Evolutionary conservation across 2,113 vertebrate species (phyloP).

Genomic region (Melanerpes aurifrons): DNA sequence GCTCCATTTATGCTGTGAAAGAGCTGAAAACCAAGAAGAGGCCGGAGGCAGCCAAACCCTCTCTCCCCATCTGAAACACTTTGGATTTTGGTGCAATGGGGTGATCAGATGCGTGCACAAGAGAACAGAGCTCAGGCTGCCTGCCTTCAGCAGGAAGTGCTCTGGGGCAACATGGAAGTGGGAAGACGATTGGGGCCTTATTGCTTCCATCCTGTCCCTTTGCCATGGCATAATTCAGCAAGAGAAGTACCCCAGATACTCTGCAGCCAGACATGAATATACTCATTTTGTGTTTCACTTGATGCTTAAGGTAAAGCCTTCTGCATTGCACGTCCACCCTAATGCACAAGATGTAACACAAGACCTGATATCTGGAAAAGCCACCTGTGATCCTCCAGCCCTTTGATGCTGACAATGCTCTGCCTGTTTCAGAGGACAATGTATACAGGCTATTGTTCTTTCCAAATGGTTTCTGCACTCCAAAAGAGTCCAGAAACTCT

Average conservation of each 20-base stretch:
- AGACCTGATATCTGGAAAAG: neutral
- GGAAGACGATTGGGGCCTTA: neutral
- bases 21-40: constrained; percentile 12
- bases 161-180: neutral
- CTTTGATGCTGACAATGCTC: neutral
- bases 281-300: neutral
- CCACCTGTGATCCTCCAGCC: neutral
- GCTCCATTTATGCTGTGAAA: constrained; percentile 1
- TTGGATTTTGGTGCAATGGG: neutral
- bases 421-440: neutral
- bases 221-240: neutral
- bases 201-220: neutral
- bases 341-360: neutral
- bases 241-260: neutral
- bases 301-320: neutral
- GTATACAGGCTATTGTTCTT: fast-evolving
- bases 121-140: neutral
- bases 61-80: neutral
- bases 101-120: neutral
- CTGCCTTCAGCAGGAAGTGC: neutral
- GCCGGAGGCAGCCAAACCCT: neutral
- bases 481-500: neutral
- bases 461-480: neutral
- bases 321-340: neutral
- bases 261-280: neutral